Evolutionary conservation across 2,888 invertebrate genomes (phyloP).

Genomic region (Aplocera efformata): DNA sequence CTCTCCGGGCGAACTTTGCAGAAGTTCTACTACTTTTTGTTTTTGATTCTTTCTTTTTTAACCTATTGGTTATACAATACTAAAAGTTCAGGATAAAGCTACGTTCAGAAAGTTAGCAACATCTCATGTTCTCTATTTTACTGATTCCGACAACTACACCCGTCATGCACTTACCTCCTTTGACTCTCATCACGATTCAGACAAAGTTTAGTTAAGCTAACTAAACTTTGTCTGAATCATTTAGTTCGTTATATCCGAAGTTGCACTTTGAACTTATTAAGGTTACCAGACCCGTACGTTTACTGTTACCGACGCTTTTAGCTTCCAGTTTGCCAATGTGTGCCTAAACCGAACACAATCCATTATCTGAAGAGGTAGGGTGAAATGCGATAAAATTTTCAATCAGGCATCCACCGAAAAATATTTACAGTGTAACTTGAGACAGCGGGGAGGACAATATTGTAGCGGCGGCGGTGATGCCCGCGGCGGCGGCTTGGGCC

Average conservation of each 20-base stretch:
- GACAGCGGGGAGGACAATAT: slow-evolving; percentile 75
- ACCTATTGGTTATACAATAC: too few species aligned
- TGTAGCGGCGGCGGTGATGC: slow-evolving; percentile 66
- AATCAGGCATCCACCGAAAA: slow-evolving; percentile 76
- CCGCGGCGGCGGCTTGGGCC: slow-evolving; percentile 65
- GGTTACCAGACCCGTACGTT: slow-evolving; percentile 14
- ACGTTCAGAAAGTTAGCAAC: slow-evolving; percentile 9
- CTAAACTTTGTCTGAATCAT: too few species aligned
- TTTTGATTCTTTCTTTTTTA: too few species aligned
- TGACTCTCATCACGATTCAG: slow-evolving; percentile 14
- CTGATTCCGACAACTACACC: slow-evolving; percentile 10
- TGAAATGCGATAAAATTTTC: slow-evolving; percentile 76
- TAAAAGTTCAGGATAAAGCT: background rate
- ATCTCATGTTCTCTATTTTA: slow-evolving; percentile 13
- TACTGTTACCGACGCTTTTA: slow-evolving; percentile 36
- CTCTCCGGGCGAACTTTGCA: too few species aligned
- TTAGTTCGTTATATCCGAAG: slow-evolving; percentile 8
- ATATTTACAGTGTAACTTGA: slow-evolving; percentile 78
- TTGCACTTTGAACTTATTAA: slow-evolving; percentile 16
- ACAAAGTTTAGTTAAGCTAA: slow-evolving; percentile 16
- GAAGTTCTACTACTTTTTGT: too few species aligned
- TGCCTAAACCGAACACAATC: slow-evolving; percentile 58
- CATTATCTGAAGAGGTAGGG: slow-evolving; percentile 63
- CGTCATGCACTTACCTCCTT: slow-evolving; percentile 13
- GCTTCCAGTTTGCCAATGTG: slow-evolving; percentile 47